Evolutionary conservation across 2,113 vertebrate species (phyloP).

Genomic region (Zonotrichia leucophrys): DNA sequence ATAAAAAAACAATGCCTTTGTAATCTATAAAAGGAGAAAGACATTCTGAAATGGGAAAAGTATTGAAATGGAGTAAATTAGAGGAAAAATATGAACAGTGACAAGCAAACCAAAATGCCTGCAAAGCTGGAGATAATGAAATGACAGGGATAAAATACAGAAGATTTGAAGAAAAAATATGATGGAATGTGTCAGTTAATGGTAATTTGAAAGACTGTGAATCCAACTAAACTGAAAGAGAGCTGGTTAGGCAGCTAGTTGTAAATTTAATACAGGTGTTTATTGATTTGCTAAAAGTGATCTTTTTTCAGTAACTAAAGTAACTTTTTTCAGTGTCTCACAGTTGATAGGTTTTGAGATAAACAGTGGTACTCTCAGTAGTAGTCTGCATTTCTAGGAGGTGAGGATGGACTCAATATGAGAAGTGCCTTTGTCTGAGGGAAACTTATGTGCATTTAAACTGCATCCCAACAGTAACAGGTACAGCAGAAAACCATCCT

Average conservation of each 20-base stretch:
- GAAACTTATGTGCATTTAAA: background rate
- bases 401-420: accelerated
- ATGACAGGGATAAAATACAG: background rate
- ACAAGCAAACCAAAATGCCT: background rate
- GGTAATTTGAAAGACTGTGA: background rate
- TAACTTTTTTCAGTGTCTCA: background rate
- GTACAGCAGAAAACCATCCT: background rate
- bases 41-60: background rate
- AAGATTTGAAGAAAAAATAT: background rate
- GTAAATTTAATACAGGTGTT: background rate
- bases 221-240: background rate
- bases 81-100: background rate
- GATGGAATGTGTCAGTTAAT: background rate
- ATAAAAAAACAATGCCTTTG: background rate
- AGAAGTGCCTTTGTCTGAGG: background rate
- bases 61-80: background rate
- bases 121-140: background rate
- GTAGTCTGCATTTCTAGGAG: background rate
- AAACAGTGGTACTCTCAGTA: background rate
- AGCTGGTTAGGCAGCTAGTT: background rate
- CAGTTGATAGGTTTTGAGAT: background rate
- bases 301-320: background rate
- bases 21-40: background rate
- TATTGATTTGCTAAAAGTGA: background rate
- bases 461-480: background rate